Conservation (phyloP, 2,113 vertebrate genomes). For the Delphinus delphis region DNA sequence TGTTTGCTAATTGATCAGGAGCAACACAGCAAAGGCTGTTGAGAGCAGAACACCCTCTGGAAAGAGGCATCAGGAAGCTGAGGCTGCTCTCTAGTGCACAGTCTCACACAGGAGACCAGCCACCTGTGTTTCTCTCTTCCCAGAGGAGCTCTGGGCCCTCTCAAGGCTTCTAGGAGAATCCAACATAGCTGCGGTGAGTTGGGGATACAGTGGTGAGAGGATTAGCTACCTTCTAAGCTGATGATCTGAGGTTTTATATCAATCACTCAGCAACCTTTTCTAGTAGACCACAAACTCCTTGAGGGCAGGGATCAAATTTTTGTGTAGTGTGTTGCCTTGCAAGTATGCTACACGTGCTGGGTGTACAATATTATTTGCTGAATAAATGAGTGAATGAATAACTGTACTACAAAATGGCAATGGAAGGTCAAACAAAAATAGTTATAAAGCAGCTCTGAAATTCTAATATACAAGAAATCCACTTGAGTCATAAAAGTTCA, state of each 20-base stretch:
- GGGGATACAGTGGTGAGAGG: background rate
- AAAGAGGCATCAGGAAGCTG: background rate
- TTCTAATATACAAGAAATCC: background rate
- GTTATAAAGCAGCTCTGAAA: slow-evolving; percentile 17
- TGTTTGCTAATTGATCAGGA: background rate
- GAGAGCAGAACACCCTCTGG: background rate
- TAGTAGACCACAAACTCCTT: background rate
- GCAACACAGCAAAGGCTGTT: background rate
- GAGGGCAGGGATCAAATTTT: background rate
- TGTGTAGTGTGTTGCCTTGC: background rate
- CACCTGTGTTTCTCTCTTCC: background rate
- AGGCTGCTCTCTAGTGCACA: background rate
- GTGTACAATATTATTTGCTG: background rate
- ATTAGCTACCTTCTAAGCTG: background rate
- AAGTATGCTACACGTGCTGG: background rate
- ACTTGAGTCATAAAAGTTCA: slow-evolving; percentile 1
- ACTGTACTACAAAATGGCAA: background rate
- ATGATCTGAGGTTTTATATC: background rate
- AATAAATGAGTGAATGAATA: background rate
- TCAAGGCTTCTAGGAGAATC: background rate
- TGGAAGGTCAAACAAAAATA: background rate
- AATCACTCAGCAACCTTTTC: background rate
- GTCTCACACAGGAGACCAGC: background rate
- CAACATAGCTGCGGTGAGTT: background rate
- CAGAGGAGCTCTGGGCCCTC: background rate